These are phyloP conservation scores for Chrysopilus asiliformis DNA, from an alignment of 2,888 invertebrate genomes.

Conservation along the genomic window DNA sequence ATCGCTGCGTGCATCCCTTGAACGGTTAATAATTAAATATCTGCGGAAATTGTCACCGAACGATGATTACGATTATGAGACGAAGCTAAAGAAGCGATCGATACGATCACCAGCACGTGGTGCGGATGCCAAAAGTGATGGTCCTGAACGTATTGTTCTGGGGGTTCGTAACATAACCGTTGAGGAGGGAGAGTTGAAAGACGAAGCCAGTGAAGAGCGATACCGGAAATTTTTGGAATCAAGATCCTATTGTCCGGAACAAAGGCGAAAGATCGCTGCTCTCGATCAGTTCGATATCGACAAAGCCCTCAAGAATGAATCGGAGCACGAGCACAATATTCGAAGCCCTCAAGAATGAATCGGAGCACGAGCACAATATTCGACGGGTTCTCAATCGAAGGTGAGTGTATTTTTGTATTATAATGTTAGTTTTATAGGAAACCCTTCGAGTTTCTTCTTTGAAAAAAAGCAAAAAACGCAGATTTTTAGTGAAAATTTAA, in stretches of 20 bases:
- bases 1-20: constrained; percentile 18
- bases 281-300: constrained; percentile 19
- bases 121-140: not conserved
- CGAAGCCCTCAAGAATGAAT: constrained; percentile 33
- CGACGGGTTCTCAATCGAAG: constrained; percentile 40
- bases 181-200: constrained; percentile 6
- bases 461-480: no score
- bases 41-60: constrained; percentile 18
- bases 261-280: constrained; percentile 17
- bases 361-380: constrained; percentile 30
- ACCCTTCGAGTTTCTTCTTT: no score
- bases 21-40: constrained; percentile 19
- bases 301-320: constrained; percentile 16
- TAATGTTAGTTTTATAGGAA: not conserved
- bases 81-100: constrained; percentile 8
- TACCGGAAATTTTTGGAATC: constrained; percentile 6
- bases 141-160: constrained; percentile 7
- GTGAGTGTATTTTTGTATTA: constrained; percentile 29
- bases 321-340: constrained; percentile 30
- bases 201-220: constrained; percentile 5
- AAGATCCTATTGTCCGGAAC: constrained; percentile 12
- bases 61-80: constrained; percentile 13
- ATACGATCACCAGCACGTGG: not conserved
- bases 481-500: no score
- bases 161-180: constrained; percentile 10